phyloP scores from a whole-genome alignment of 2,888 invertebrate genomes.

The Drosophila kokeensis region DNA sequence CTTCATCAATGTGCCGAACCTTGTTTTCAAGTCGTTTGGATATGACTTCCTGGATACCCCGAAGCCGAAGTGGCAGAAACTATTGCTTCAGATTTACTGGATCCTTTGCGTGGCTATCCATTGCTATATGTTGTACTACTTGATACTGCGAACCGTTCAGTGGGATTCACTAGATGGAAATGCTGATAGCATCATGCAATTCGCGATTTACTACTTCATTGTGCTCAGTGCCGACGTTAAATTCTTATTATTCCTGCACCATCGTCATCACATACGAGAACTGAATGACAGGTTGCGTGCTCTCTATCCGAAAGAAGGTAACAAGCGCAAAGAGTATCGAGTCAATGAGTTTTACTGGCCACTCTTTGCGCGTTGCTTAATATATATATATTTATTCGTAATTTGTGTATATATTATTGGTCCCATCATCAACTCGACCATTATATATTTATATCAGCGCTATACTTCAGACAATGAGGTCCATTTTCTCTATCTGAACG shows the following conservation, averaged over 20 bases:
- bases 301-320: constrained; percentile 31
- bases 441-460: constrained; percentile 27
- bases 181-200: constrained; percentile 42
- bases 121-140: constrained; percentile 22
- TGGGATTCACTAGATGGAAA: constrained; percentile 44
- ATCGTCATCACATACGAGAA: constrained; percentile 20
- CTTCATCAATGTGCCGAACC: constrained; percentile 44
- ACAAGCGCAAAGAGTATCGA: constrained; percentile 16
- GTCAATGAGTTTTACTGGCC: constrained; percentile 48
- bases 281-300: constrained; percentile 24
- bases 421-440: constrained; percentile 28
- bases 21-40: constrained; percentile 49
- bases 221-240: constrained; percentile 44
- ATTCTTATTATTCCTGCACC: constrained; percentile 25
- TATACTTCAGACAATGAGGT: background rate
- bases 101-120: constrained; percentile 17
- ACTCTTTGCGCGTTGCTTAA: constrained; percentile 14
- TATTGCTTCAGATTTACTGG: constrained; percentile 27
- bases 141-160: constrained; percentile 34
- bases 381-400: constrained; percentile 35
- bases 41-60: constrained; percentile 41
- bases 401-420: background rate
- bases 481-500: constrained; percentile 32
- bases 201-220: constrained; percentile 38
- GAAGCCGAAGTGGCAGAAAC: constrained; percentile 35